Base-by-base conservation (phyloP, 1,140 invertebrate genomes). In the Agrypnia vestita region DNA sequence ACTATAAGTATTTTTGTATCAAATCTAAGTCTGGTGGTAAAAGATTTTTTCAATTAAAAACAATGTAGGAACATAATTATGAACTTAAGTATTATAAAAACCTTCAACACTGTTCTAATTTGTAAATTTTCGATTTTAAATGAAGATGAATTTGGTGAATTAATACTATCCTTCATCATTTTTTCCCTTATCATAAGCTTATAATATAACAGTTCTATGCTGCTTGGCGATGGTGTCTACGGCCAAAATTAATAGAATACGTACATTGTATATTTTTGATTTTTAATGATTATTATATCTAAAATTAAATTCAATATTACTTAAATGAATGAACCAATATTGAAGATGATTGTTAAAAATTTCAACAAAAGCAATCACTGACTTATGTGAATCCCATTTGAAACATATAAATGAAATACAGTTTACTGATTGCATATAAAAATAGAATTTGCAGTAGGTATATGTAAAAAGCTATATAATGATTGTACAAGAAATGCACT, bases 141-240 rank as follows among this genome's bases (percentile, higher is more conserved):
- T n/a, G n/a, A n/a, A n/a, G n/a, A 35, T 35, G 25, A 35, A 1
- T 6, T 35, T 35, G 25, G 25, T 6, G 6, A 35, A 35, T 35
- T 35, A 35, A 35, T 35, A 35, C 1, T 35, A 35, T 35, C 25
- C 67, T 71, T 71, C 67, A 71, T 13, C 1, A n/a, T 55, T 73
- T 55, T 64, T 82, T 61, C 73, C 72, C 64, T 19, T 59, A 12
- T 71, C 56, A 49, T 53, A 82, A 79, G 77, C 77, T 82, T 55
- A 44, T 47, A 10, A 51, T 53, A 25, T 13, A 19, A 73, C 64
- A 46, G 8, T 51, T 81, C 71, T 69, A 67, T 81, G 53, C 76
- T 81, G 80, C 76, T 78, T 82, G 76, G 77, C 80, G 74, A 82
- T 82, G 77, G 72, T 53, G 44, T 76, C 73, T 81, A 81, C 67